phyloP scores from a whole-genome alignment of 2,888 invertebrate genomes.

The Dryocosmus kuriphilus region DNA sequence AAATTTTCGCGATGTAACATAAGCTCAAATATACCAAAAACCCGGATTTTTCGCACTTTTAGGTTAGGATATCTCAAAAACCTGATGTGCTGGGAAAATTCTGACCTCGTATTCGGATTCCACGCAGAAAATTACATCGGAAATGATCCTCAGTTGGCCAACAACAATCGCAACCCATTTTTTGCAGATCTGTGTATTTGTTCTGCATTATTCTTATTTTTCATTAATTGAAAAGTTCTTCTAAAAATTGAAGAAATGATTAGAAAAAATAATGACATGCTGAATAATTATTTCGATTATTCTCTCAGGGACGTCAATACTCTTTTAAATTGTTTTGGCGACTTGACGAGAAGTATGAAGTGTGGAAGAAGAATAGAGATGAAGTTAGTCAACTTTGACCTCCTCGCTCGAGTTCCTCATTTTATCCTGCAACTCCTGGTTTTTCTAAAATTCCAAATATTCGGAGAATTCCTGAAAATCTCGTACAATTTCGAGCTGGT shows the following conservation, averaged over 20 bases:
- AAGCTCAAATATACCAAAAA: no score
- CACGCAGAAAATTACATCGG: no score
- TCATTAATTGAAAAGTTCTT: no score
- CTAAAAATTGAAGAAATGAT: not conserved
- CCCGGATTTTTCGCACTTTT: no score
- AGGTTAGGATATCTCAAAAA: no score
- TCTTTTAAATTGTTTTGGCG: not conserved
- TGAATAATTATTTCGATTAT: not conserved
- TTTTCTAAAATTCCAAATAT: not conserved
- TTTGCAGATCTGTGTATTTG: no score
- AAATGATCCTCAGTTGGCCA: no score
- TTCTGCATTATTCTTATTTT: no score
- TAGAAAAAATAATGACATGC: not conserved
- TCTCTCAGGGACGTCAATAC: not conserved
- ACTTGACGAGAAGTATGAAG: not conserved
- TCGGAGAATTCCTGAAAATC: not conserved
- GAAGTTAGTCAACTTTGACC: not conserved
- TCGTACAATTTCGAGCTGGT: not conserved
- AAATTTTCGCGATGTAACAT: no score
- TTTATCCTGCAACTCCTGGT: not conserved
- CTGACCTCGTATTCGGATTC: no score
- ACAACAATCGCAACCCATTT: no score
- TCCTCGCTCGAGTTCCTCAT: slow-evolving; percentile 2
- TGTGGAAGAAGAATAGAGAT: not conserved
- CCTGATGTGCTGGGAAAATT: no score